Evolutionary conservation across 2,888 invertebrate species (phyloP).

Genomic region (Ditylenchus weischeri): DNA sequence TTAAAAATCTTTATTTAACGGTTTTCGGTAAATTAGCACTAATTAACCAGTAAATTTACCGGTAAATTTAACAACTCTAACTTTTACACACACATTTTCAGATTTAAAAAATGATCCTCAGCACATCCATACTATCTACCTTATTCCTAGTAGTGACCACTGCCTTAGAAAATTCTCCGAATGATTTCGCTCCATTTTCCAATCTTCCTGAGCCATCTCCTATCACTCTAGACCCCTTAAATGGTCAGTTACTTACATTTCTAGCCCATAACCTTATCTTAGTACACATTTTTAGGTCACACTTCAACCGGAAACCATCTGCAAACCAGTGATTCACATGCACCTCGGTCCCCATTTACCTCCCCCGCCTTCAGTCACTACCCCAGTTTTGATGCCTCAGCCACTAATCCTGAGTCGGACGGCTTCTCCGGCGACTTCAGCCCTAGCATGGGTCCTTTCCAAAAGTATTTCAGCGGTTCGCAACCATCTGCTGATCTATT

Average conservation of each 20-base stretch:
- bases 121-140: too few species aligned
- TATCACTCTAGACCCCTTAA: neutral
- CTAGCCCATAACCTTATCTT: neutral
- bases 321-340: neutral
- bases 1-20: too few species aligned
- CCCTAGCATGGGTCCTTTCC: neutral
- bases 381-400: neutral
- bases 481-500: neutral
- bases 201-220: slow-evolving; percentile 3
- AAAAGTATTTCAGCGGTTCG: neutral
- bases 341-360: neutral
- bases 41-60: too few species aligned
- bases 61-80: too few species aligned
- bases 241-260: neutral
- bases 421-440: neutral
- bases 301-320: neutral
- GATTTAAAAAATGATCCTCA: too few species aligned
- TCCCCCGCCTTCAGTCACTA: neutral
- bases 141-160: too few species aligned
- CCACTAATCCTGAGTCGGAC: neutral
- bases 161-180: too few species aligned
- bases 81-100: too few species aligned
- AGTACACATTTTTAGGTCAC: neutral
- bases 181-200: neutral
- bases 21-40: too few species aligned